phyloP scores from a whole-genome alignment of 2,888 invertebrate species.

The Napeogenes inachia region DNA sequence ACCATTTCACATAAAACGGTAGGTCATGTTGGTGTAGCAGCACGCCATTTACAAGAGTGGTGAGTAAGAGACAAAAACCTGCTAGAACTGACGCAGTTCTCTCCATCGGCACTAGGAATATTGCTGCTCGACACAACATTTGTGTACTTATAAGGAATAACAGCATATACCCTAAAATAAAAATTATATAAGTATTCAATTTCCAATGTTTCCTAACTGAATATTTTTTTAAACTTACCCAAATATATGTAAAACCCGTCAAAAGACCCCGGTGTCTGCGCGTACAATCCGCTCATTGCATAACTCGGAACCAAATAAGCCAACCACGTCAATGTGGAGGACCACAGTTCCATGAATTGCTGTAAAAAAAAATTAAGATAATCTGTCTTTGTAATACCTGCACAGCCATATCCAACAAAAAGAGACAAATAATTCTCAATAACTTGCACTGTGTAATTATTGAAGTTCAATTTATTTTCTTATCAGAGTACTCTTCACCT shows the following conservation, averaged over 20 bases:
- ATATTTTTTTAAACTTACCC: constrained; percentile 62
- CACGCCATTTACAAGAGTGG: constrained; percentile 82
- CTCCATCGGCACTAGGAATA: constrained; percentile 81
- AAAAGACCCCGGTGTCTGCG: constrained; percentile 80
- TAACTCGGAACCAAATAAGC: constrained; percentile 92
- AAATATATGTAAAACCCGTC: constrained; percentile 84
- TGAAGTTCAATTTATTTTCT: no score
- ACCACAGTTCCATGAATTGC: constrained; percentile 87
- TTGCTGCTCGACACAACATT: constrained; percentile 81
- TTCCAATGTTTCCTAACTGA: background rate
- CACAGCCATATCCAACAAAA: no score
- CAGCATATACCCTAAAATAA: constrained; percentile 82
- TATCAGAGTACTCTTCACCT: no score
- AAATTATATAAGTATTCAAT: constrained; percentile 7
- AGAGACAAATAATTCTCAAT: no score
- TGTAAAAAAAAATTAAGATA: constrained; percentile 49
- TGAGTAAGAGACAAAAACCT: constrained; percentile 78
- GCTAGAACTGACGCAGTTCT: constrained; percentile 80
- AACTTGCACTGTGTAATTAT: no score
- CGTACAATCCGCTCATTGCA: constrained; percentile 90
- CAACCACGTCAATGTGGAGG: constrained; percentile 87
- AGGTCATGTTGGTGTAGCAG: constrained; percentile 82
- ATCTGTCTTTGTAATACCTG: no score
- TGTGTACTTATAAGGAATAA: constrained; percentile 83
- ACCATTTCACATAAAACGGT: constrained; percentile 80